Evolutionary conservation across 2,888 invertebrate species (phyloP), one percentile per base, ranked within the genome.

Genomic region (Heterodera filipjevi): DNA sequence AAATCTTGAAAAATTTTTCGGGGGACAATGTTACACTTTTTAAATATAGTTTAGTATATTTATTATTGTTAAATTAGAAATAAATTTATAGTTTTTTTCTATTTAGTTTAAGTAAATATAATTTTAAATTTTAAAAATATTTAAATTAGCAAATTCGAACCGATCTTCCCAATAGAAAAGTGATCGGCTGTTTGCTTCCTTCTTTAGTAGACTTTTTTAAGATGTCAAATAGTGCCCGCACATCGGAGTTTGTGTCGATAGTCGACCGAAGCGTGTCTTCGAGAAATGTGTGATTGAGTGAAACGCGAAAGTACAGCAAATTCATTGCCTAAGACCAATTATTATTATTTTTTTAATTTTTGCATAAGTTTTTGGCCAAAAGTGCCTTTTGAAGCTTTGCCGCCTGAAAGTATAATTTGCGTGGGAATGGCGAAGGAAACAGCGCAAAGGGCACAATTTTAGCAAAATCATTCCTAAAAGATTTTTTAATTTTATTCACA

Each of bases 291-390:
- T 78, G 80, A 53, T 89, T 87, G 76, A 83, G 86, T 5, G 89
- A 85, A 27, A 87, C 77, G 1, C 81, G 80, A 77, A 86, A 87
- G 77, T 89, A 89, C 14, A 89, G 80, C 33, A 79, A 76, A 53
- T 86, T 87, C 77, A 85, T 87, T 19, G 84, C 82, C 82, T 82
- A 66, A 75, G 80, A 22, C 33, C n/a, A n/a, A n/a, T n/a, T n/a
- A n/a, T n/a, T n/a, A 44, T 53, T 53, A 22, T 53, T 19, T 19
- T 53, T 53, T 19, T 53, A 53, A 19, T 14, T 53, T 22, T n/a
- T n/a, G n/a, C n/a, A 53, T n/a, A 19, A 1, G 16, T 53, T 19
- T 2, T 22, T n/a, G 22, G 53, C 19, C 53, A 98, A 93, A 2
- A 70, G 59, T 81, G 81, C 85, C 85, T 86, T 59, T 39, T 82